phyloP scores from a whole-genome alignment of 2,113 vertebrate species.

The Rhinogobius similis region DNA sequence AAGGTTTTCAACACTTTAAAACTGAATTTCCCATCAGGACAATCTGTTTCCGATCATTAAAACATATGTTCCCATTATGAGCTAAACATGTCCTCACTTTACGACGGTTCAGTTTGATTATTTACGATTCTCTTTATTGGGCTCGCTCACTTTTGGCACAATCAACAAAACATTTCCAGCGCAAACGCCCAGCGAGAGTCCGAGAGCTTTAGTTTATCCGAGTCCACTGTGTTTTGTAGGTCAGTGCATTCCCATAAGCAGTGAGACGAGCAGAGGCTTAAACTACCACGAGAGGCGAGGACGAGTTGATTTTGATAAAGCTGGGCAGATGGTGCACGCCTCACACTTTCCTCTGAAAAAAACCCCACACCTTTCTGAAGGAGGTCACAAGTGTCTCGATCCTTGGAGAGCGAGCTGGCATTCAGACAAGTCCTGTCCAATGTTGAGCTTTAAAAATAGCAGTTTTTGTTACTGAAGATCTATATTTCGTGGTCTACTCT shows the following conservation, averaged over 20 bases:
- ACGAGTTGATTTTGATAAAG: not conserved
- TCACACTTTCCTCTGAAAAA: not conserved
- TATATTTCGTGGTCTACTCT: no score
- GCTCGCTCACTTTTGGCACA: not conserved
- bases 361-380: not conserved
- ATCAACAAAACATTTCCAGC: not conserved
- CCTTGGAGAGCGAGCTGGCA: not conserved
- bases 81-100: no score
- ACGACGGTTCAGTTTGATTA: no score
- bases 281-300: not conserved
- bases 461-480: not conserved
- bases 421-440: not conserved
- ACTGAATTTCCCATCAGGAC: no score
- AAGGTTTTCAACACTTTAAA: no score
- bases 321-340: slow-evolving; percentile 3
- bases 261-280: not conserved
- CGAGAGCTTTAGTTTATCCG: not conserved
- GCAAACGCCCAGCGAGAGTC: not conserved
- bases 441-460: not conserved
- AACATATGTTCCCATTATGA: no score
- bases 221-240: not conserved
- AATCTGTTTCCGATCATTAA: no score
- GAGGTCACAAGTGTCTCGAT: not conserved
- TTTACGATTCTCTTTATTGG: not conserved
- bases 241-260: not conserved